Percentiles rank a stretch among this genome's conserved stretches.
phyloP scores from a whole-genome alignment of 1,140 invertebrate species.

The Drosophila teissieri region DNA sequence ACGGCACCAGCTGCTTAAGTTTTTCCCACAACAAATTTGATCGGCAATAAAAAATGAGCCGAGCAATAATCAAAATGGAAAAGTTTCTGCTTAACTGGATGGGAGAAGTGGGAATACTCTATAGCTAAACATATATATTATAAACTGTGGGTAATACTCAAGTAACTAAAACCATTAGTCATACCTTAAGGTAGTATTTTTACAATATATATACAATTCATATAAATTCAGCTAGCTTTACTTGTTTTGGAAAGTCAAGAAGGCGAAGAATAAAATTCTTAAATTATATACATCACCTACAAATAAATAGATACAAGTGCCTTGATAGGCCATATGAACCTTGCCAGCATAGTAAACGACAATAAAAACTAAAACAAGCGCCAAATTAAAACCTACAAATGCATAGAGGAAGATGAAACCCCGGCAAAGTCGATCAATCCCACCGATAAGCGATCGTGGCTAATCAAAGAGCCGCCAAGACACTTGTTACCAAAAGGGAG shows the following conservation, averaged over 20 bases:
- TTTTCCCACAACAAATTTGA: constrained; percentile 56
- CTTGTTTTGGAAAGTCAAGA: too few species aligned
- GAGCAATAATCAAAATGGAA: constrained; percentile 33
- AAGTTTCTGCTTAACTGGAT: constrained; percentile 16
- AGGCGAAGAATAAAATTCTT: too few species aligned
- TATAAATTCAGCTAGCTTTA: too few species aligned
- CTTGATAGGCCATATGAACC: not conserved
- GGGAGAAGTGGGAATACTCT: not conserved
- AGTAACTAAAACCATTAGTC: not conserved
- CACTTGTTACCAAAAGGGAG: constrained; percentile 68
- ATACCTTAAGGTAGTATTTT: not conserved
- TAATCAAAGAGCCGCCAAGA: constrained; percentile 60
- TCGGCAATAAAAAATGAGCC: constrained; percentile 43
- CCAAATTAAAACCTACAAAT: constrained; percentile 57
- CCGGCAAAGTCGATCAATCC: constrained; percentile 23
- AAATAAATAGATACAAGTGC: not conserved
- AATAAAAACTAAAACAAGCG: constrained; percentile 50
- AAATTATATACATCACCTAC: not conserved
- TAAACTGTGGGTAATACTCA: too few species aligned
- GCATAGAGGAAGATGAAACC: constrained; percentile 2
- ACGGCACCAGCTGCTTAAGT: constrained; percentile 14
- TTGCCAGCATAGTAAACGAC: not conserved
- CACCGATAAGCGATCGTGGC: constrained; percentile 45
- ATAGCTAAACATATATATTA: not conserved
- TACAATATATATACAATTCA: too few species aligned